phyloP scores from a whole-genome alignment of 2,888 invertebrate species.

The Noctua janthina region DNA sequence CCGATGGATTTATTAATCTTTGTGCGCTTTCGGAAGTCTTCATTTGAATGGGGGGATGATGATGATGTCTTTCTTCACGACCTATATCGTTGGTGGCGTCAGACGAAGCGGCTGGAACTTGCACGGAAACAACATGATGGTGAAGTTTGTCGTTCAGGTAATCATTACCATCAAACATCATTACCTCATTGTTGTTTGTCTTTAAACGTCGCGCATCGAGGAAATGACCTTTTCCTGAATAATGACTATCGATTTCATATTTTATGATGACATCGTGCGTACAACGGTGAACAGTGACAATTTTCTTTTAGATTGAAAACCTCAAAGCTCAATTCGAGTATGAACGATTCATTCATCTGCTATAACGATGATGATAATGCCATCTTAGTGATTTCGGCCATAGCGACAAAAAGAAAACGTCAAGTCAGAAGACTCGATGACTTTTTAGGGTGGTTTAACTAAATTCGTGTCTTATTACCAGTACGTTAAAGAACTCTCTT shows the following conservation, averaged over 20 bases:
- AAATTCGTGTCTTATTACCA: not conserved
- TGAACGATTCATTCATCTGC: not conserved
- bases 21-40: conserved; percentile 32
- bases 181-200: not conserved
- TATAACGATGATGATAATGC: not conserved
- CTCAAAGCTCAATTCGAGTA: not conserved
- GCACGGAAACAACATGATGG: not conserved
- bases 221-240: not conserved
- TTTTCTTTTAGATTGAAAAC: not conserved
- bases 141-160: not conserved
- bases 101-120: not conserved
- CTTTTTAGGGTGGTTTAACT: too few species aligned
- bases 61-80: conserved; percentile 15
- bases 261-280: not conserved
- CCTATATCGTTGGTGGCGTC: not conserved
- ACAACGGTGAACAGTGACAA: not conserved
- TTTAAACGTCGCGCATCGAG: too few species aligned
- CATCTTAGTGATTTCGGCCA: not conserved
- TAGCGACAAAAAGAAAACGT: not conserved
- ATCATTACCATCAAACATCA: not conserved
- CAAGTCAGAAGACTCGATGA: too few species aligned
- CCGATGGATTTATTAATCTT: conserved; percentile 27
- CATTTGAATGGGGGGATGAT: conserved; percentile 11
- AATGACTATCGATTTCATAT: not conserved
- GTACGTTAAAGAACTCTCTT: not conserved